These are phyloP conservation scores for Meteorus colon DNA, from an alignment of 2,888 invertebrate genomes.

Conservation along the genomic window DNA sequence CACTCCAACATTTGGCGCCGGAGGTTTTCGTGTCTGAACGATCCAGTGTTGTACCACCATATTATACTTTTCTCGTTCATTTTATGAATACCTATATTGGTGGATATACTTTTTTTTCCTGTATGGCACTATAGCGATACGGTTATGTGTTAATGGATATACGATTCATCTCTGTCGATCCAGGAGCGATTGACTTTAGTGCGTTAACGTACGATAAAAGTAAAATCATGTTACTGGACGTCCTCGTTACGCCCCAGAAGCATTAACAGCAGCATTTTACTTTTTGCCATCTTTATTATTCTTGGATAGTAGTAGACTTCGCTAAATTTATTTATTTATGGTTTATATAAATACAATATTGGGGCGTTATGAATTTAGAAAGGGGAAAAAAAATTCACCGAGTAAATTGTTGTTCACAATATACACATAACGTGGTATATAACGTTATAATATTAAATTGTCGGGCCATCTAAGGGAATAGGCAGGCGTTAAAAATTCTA, in stretches of 20 bases:
- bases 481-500: slow-evolving; percentile 43
- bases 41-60: not conserved
- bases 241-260: slow-evolving; percentile 50
- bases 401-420: slow-evolving; percentile 25
- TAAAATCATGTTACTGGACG: slow-evolving; percentile 56
- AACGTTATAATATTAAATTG: slow-evolving; percentile 26
- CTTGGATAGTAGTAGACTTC: not conserved
- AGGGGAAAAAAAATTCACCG: not conserved
- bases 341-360: slow-evolving; percentile 24
- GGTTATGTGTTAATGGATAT: slow-evolving; percentile 51
- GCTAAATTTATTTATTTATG: slow-evolving; percentile 19
- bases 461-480: slow-evolving; percentile 28
- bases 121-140: slow-evolving; percentile 35
- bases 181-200: slow-evolving; percentile 45
- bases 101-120: not conserved
- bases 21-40: not conserved
- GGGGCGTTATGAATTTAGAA: slow-evolving; percentile 20
- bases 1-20: not conserved
- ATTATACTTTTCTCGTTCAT: not conserved
- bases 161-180: slow-evolving; percentile 55
- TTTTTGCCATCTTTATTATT: slow-evolving; percentile 19
- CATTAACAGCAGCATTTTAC: slow-evolving; percentile 48
- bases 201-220: slow-evolving; percentile 56
- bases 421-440: slow-evolving; percentile 8
- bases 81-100: not conserved